Evolutionary conservation across 2,888 invertebrate genomes (phyloP).

Genomic region (Trissolcus japonicus): DNA sequence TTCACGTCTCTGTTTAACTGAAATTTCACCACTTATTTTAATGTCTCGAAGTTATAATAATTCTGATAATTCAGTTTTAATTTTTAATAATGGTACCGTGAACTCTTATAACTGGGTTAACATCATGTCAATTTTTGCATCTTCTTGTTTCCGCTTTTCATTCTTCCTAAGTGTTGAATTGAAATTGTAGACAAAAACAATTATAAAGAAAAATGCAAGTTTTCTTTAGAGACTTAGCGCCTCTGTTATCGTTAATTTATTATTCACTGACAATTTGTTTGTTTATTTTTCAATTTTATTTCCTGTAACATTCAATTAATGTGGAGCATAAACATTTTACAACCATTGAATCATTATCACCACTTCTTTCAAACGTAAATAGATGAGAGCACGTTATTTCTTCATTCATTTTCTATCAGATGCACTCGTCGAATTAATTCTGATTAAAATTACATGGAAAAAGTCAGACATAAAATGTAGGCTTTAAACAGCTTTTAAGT

Average conservation of each 20-base stretch:
- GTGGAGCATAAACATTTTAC: not conserved
- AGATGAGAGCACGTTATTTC: not conserved
- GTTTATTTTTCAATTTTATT: conserved; percentile 25
- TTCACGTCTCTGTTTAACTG: conserved; percentile 14
- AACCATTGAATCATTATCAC: not conserved
- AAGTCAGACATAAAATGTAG: conserved; percentile 31
- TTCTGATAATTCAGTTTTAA: conserved; percentile 47
- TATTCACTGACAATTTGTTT: not conserved
- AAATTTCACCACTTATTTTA: conserved; percentile 37
- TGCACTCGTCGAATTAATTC: conserved; percentile 27
- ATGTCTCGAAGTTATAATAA: conserved; percentile 33
- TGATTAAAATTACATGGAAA: conserved; percentile 45
- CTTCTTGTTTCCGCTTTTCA: conserved; percentile 10
- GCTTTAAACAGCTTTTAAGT: conserved; percentile 42
- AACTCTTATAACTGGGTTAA: conserved; percentile 47
- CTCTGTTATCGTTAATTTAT: no score
- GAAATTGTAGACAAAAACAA: conserved; percentile 14
- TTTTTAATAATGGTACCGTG: conserved; percentile 42
- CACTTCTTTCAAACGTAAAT: not conserved
- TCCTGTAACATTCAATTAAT: conserved; percentile 2
- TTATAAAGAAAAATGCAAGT: conserved; percentile 17
- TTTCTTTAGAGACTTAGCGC: no score
- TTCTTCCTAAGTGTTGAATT: conserved; percentile 14
- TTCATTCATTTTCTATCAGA: conserved; percentile 13
- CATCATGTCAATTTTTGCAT: conserved; percentile 29